phyloP scores from a whole-genome alignment of 1,140 invertebrate genomes.

The Idris sp. region DNA sequence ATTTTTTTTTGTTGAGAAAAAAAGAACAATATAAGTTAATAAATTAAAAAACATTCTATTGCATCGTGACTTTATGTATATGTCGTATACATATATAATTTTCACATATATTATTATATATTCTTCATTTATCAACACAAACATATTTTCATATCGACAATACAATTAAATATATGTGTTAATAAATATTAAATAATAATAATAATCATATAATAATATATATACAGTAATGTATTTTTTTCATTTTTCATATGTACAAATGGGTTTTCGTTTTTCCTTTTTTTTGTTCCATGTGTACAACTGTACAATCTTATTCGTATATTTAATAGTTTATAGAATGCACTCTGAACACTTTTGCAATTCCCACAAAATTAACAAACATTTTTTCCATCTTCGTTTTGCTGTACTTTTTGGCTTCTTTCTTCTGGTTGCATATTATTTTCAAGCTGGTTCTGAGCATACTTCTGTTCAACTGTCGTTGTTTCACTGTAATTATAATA shows the following conservation, averaged over 20 bases:
- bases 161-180: too few species aligned
- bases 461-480: slow-evolving; percentile 41
- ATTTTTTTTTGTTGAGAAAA: too few species aligned
- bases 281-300: slow-evolving; percentile 59
- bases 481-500: slow-evolving; percentile 74
- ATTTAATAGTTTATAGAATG: slow-evolving; percentile 45
- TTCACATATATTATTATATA: slow-evolving; percentile 44
- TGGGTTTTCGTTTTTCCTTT: too few species aligned
- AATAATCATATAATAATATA: slow-evolving; percentile 16
- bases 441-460: slow-evolving; percentile 66
- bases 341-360: slow-evolving; percentile 46
- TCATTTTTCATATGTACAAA: too few species aligned
- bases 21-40: too few species aligned
- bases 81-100: slow-evolving; percentile 43
- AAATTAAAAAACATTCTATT: slow-evolving; percentile 65
- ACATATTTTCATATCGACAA: slow-evolving; percentile 31
- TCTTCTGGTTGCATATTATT: too few species aligned
- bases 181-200: too few species aligned
- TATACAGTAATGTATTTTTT: too few species aligned
- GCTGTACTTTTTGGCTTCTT: too few species aligned
- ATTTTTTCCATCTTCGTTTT: too few species aligned
- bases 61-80: slow-evolving; percentile 45
- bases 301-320: slow-evolving; percentile 62
- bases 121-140: slow-evolving; percentile 19
- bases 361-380: slow-evolving; percentile 43